Evolutionary conservation across 2,797 vertebrate species (phyloP).

Genomic region (Pipistrellus pipistrellus): DNA sequence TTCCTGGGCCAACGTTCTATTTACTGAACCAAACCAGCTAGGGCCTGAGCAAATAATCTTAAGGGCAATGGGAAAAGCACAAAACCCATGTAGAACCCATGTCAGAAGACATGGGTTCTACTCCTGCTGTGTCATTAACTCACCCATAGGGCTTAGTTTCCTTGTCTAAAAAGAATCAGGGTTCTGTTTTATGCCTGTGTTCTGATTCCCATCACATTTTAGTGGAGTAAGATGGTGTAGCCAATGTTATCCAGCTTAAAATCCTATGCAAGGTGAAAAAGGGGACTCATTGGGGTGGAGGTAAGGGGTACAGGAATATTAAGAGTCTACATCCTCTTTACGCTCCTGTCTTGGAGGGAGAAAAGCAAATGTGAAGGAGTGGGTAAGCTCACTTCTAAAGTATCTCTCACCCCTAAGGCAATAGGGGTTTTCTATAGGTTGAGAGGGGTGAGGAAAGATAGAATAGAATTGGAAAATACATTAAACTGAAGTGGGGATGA

Average conservation of each 20-base stretch:
- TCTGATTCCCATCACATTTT: neutral
- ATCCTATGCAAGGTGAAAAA: neutral
- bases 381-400: neutral
- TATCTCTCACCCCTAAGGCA: neutral
- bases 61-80: neutral
- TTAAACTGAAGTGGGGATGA: constrained; percentile 22
- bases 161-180: neutral
- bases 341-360: neutral
- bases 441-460: neutral
- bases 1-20: too few species aligned
- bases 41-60: neutral
- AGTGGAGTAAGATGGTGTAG: neutral
- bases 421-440: neutral
- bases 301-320: neutral
- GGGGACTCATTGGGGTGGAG: neutral
- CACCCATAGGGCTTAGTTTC: neutral
- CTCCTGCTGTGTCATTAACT: neutral
- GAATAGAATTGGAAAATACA: neutral
- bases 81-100: too few species aligned
- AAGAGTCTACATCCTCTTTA: neutral
- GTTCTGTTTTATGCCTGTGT: neutral
- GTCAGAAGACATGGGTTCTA: neutral
- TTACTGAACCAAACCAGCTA: too few species aligned
- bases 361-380: neutral
- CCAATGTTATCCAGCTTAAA: neutral